phyloP scores from a whole-genome alignment of 2,797 vertebrate genomes.

The Podarcis siculus region DNA sequence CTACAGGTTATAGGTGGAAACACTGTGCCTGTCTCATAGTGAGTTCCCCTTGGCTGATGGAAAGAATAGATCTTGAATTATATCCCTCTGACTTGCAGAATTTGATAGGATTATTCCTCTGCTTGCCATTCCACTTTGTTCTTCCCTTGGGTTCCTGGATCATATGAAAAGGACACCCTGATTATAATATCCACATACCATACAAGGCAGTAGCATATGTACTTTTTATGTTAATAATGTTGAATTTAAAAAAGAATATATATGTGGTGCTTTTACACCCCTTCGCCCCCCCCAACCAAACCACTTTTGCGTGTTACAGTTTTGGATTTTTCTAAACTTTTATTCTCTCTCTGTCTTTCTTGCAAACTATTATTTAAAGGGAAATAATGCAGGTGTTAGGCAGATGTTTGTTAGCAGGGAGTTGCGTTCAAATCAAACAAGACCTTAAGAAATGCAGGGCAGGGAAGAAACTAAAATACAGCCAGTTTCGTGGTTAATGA shows the following conservation, averaged over 20 bases:
- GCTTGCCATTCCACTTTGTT: background rate
- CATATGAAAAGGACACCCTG: slow-evolving; percentile 67
- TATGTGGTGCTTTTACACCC: slow-evolving; percentile 81
- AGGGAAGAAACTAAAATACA: background rate
- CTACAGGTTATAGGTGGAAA: background rate
- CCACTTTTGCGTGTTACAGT: slow-evolving; percentile 63
- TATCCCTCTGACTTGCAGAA: slow-evolving; percentile 10
- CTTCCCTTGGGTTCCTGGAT: slow-evolving; percentile 51
- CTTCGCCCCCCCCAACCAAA: slow-evolving; percentile 76
- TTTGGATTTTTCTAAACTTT: slow-evolving; percentile 62
- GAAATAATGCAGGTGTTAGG: slow-evolving; percentile 56
- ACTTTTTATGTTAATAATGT: slow-evolving; percentile 80
- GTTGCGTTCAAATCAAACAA: background rate
- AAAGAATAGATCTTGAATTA: background rate
- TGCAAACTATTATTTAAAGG: slow-evolving; percentile 71
- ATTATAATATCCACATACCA: slow-evolving; percentile 68
- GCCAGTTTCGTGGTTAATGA: background rate
- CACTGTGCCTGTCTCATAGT: background rate
- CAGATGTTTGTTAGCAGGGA: background rate
- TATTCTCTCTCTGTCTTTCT: slow-evolving; percentile 69
- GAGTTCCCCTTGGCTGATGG: background rate
- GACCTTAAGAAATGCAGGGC: background rate
- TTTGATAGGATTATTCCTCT: background rate
- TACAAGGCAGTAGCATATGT: slow-evolving; percentile 60
- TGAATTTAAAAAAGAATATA: slow-evolving; percentile 81